Base-by-base conservation (phyloP, 2,113 vertebrate species). In the Platysteira castanea region DNA sequence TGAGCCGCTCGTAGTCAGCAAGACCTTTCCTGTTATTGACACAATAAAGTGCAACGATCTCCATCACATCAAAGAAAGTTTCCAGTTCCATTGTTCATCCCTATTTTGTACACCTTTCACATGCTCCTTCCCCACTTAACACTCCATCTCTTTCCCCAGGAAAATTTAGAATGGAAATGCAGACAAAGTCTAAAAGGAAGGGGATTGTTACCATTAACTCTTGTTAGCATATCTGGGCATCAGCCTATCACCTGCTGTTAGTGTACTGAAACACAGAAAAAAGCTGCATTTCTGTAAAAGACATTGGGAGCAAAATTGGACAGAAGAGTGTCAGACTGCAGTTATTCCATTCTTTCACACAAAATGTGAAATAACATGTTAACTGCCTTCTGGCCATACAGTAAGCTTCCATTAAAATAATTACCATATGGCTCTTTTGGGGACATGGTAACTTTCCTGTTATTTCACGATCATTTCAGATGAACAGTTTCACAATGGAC, bases 351-450 rank as follows among this genome's bases (percentile, higher is more conserved):
- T 96, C 94, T 96, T 94, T 93, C 80, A 89, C 93, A 91, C 64
- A 90, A 95, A 95, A 92, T 84, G 90, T 87, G 83, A 93, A 95
- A 93, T 96, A 92, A 47, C 92, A 90, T 73, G 85, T 87, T 95
- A 96, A 96, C 86, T 92, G 83, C 95, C 96, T 91, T 95, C 90
- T 93, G 92, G 86, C 79, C 92, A 94, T 96, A 96, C 70, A 96
- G 82, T 80, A 93, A 90, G 79, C 52, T 84, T 87, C 86, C 69
- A 95, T 94, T 96, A 96, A 96, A 96, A 95, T 93, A 95, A 96
- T 93, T 86, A 89, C 90, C 95, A 96, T 94, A 96, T 96, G 96
- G 92, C 80, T 89, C 84, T 95, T 96, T 71, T 49, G 53, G 65
- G 80, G 86, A 94, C 83, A 89, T 20, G 61, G 80, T 73, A 95